Evolutionary conservation across 1,140 invertebrate genomes (phyloP).

Genomic region (Sinella curviseta): DNA sequence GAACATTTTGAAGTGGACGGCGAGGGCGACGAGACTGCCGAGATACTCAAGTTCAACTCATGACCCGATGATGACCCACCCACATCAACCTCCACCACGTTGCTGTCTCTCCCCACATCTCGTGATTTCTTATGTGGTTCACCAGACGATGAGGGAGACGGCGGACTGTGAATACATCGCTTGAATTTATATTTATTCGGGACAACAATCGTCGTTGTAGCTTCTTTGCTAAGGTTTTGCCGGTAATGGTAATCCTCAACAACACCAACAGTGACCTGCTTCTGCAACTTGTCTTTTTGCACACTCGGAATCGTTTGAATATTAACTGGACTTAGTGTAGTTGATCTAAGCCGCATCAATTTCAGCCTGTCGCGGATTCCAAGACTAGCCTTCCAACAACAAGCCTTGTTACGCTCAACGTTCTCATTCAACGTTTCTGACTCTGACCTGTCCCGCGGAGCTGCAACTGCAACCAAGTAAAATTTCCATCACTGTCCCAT

Average conservation of each 20-base stretch:
- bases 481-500: constrained; percentile 28
- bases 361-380: constrained; percentile 25
- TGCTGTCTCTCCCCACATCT: neutral
- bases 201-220: neutral
- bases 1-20: constrained; percentile 4
- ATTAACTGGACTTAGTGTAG: constrained; percentile 17
- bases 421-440: constrained; percentile 10
- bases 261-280: constrained; percentile 6
- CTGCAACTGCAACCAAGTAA: constrained; percentile 48
- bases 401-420: constrained; percentile 2
- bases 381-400: constrained; percentile 25
- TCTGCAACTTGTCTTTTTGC: constrained; percentile 12
- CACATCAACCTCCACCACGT: constrained; percentile 7
- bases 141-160: neutral
- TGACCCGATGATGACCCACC: neutral
- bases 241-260: neutral
- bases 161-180: constrained; percentile 18
- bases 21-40: neutral
- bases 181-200: constrained; percentile 12
- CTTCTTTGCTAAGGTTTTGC: constrained; percentile 5
- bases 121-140: neutral
- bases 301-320: neutral
- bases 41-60: constrained; percentile 8
- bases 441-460: constrained; percentile 26
- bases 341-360: constrained; percentile 17